Evolutionary conservation across 2,797 vertebrate genomes (phyloP), one percentile per base, ranked within the genome.

Genomic region (Sebastes iracundus): DNA sequence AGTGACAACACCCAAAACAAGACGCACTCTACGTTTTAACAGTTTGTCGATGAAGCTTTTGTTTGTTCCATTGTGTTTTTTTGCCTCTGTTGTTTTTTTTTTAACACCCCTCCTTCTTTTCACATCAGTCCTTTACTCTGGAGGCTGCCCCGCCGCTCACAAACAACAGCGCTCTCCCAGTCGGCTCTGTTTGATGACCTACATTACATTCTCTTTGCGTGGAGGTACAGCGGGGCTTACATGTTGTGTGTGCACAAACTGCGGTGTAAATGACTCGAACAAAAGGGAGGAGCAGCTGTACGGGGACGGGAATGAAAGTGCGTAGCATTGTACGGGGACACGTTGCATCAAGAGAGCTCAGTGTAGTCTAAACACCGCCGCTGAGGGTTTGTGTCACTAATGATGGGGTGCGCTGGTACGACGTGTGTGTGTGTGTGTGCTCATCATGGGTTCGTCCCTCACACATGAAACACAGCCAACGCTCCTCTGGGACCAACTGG

Each of bases 131-230:
- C 89, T 84, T 89, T 86, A 84, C 92, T 94, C 90, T 27, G 62
- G 93, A 91, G 90, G 83, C 83, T 88, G 71, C 81, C 82, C 89
- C 77, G 52, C 84, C 65, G 81, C 88, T 92, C 93, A 70, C 88
- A 94, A 93, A 94, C 93, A 93, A 93, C 90, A 87, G 84, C 84
- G 13, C 86, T 88, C 85, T 89, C 90, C 92, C 91, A 88, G 90
- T 87, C 87, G 83, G 75, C 81, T 91, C 85, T 86, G 94, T 95
- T 94, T 95, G 93, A 96, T 94, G 94, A 94, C 91, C 92, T 94
- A 95, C 91, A 95, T 96, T 95, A 94, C 92, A 93, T 95, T 94
- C 89, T 87, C 90, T 93, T 91, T 93, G 93, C 90, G 81, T 87
- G 87, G 90, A 85, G 89, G 82, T 88, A 93, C 93, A 92, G 85